These are phyloP conservation scores for Campaea margaritaria DNA, from an alignment of 2,888 invertebrate species.

Conservation along the genomic window DNA sequence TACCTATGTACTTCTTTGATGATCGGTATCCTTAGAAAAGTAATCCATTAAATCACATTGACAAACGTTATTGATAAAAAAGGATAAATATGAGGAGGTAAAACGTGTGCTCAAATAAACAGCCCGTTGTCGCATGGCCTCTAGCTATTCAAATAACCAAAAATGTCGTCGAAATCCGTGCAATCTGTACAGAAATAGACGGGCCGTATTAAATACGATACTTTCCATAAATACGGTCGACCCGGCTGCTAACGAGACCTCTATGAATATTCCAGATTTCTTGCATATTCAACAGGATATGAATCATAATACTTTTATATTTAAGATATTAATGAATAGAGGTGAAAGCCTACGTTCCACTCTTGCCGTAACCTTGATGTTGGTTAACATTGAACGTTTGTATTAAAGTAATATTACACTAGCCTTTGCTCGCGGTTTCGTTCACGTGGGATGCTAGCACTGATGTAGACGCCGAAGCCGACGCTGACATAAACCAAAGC, in stretches of 20 bases:
- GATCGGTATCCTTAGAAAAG: slow-evolving; percentile 1
- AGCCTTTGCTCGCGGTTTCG: too few species aligned
- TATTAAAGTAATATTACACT: too few species aligned
- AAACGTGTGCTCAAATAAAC: slow-evolving; percentile 21
- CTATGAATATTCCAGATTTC: slow-evolving; percentile 73
- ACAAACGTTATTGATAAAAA: slow-evolving; percentile 17
- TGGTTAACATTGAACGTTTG: not conserved
- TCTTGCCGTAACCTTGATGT: slow-evolving; percentile 21
- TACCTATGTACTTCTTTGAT: too few species aligned
- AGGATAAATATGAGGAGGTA: slow-evolving; percentile 10
- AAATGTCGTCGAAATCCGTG: slow-evolving; percentile 27
- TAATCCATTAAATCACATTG: slow-evolving; percentile 21
- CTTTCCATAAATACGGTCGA: slow-evolving; percentile 67
- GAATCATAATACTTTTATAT: slow-evolving; percentile 77
- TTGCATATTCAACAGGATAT: slow-evolving; percentile 78
- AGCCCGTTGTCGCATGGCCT: slow-evolving; percentile 22
- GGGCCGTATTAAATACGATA: slow-evolving; percentile 50
- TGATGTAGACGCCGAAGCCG: too few species aligned
- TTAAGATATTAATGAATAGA: slow-evolving; percentile 64
- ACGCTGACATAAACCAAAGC: too few species aligned
- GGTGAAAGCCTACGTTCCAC: slow-evolving; percentile 39
- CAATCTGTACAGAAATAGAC: slow-evolving; percentile 34
- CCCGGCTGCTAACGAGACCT: slow-evolving; percentile 73
- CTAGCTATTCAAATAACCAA: slow-evolving; percentile 25
- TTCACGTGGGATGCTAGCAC: too few species aligned